Evolutionary conservation across 1,140 invertebrate species (phyloP), one percentile per base, ranked within the genome.

Genomic region (Hylaeus anthracinus): DNA sequence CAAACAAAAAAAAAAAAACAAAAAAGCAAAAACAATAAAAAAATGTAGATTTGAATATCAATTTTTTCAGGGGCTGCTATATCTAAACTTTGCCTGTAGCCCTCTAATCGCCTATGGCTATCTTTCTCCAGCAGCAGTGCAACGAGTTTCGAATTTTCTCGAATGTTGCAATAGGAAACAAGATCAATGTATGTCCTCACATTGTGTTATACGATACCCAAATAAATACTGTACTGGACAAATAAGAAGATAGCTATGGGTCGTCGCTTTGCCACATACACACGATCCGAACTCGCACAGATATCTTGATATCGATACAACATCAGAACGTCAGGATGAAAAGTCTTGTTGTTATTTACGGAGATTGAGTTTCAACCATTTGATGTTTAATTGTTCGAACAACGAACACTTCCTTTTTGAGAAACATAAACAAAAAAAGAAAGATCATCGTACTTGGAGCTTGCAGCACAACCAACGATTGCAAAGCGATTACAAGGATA

Each of bases 11-110:
- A 61, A 69, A 48, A 65, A 4, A 55, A 72, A 3, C 3, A 45
- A 69, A 53, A 37, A 76, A 76, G 70, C 45, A 48, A 51, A 65
- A 12, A 15, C 43, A 63, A 53, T 39, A 70, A 82, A 75, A 76
- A 83, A 83, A 66, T 73, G 83, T 86, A 86, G 80, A 79, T 83
- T 72, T 86, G 67, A 86, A 77, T 86, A 86, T 86, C 72, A 82
- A 90, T 83, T 89, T 87, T 89, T 89, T 48, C 86, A 89, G 86
- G 88, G 72, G 72, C 83, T 80, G 74, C 73, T 84, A 86, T 86
- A 84, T 86, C 86, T 74, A 88, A 88, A 82, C 81, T 89, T 88
- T 88, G 84, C 88, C 88, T 88, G 83, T 90, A 89, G 86, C 79
- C 82, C 86, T 87, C 82, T 87, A 87, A 84, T 64, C 60, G 79